Evolutionary conservation across 2,113 vertebrate species (phyloP).

Genomic region (Crotalus helleri): DNA sequence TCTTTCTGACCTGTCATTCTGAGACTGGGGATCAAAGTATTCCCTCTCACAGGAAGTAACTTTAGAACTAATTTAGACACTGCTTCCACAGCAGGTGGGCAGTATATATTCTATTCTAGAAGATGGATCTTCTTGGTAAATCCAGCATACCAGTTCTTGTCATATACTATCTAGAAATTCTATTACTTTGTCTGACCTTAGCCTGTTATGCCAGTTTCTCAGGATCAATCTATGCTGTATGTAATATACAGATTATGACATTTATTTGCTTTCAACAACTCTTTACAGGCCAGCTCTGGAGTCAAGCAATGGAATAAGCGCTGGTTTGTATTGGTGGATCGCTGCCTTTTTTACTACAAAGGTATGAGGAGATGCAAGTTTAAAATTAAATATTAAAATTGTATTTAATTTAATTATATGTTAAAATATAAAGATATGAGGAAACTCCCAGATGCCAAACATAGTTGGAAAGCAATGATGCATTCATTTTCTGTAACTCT

Average conservation of each 20-base stretch:
- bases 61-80: not conserved
- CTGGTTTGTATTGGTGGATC: conserved; percentile 93
- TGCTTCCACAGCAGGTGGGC: not conserved
- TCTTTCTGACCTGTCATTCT: not conserved
- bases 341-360: conserved; percentile 97
- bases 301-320: conserved; percentile 97
- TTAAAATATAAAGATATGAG: not conserved
- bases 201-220: not conserved
- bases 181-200: not conserved
- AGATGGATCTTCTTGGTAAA: not conserved
- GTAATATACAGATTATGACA: not conserved
- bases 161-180: not conserved
- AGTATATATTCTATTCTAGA: not conserved
- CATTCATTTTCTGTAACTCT: not conserved
- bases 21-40: not conserved
- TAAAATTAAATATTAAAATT: not conserved
- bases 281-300: conserved; percentile 86
- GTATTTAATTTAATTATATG: not conserved
- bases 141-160: not conserved
- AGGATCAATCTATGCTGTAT: not conserved
- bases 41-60: not conserved
- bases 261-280: conserved; percentile 7
- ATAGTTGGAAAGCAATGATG: not conserved
- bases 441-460: not conserved
- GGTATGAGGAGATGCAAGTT: conserved; percentile 63